These are phyloP conservation scores for Spilosoma lubricipeda DNA, from an alignment of 2,888 invertebrate genomes.

Conservation along the genomic window DNA sequence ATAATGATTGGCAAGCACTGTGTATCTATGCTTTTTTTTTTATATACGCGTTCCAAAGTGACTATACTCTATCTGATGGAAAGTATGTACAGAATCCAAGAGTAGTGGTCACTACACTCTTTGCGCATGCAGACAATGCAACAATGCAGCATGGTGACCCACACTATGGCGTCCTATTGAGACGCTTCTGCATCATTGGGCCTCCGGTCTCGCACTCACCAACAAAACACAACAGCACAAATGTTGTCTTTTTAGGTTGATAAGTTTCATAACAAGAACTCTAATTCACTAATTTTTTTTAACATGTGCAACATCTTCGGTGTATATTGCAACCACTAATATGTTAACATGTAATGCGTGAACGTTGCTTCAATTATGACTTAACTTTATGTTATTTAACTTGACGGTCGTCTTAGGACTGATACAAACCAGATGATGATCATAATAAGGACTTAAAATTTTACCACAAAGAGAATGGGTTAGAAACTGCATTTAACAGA, in stretches of 20 bases:
- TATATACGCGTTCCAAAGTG: not conserved
- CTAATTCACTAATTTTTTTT: not conserved
- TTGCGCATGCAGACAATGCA: too few species aligned
- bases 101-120: too few species aligned
- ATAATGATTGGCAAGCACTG: not conserved
- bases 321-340: slow-evolving; percentile 33
- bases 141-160: too few species aligned
- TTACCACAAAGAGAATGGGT: not conserved
- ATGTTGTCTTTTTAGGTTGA: too few species aligned
- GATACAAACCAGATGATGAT: not conserved
- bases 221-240: too few species aligned
- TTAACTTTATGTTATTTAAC: slow-evolving; percentile 11
- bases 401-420: slow-evolving; percentile 9
- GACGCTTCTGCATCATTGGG: too few species aligned
- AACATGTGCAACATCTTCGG: slow-evolving; percentile 34
- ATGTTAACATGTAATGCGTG: slow-evolving; percentile 26
- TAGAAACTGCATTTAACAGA: not conserved
- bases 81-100: too few species aligned
- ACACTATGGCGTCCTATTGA: too few species aligned
- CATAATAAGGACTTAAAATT: too few species aligned
- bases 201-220: too few species aligned
- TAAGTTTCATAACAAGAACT: not conserved
- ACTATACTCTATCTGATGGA: too few species aligned
- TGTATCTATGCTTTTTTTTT: too few species aligned
- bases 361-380: slow-evolving; percentile 40